These are phyloP conservation scores for Distichodus sexfasciatus DNA, from an alignment of 2,797 vertebrate genomes.

Conservation along the genomic window DNA sequence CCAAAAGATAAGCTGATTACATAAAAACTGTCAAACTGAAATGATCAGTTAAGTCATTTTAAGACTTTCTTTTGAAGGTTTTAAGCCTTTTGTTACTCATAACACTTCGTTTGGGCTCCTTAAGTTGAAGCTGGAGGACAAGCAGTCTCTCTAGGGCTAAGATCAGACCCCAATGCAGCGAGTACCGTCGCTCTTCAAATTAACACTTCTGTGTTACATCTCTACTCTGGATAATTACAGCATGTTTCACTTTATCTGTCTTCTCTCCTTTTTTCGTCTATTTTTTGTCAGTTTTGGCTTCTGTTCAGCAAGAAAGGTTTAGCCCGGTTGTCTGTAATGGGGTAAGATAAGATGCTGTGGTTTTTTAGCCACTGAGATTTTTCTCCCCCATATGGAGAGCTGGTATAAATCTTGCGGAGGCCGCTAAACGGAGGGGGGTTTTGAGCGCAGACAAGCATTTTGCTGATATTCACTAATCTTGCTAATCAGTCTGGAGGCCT, in stretches of 20 bases:
- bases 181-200: background rate
- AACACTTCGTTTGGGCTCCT: slow-evolving; percentile 10
- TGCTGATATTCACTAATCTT: slow-evolving; percentile 1
- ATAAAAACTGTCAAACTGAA: background rate
- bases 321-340: slow-evolving; percentile 11
- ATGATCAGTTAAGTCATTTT: background rate
- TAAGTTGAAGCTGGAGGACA: background rate
- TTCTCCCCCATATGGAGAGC: slow-evolving; percentile 5
- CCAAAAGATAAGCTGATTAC: background rate
- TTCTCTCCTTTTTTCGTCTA: background rate
- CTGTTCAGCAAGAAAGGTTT: slow-evolving; percentile 1
- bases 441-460: background rate
- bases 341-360: slow-evolving; percentile 15
- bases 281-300: slow-evolving; percentile 3
- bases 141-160: slow-evolving; percentile 5
- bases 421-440: background rate
- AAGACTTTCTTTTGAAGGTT: background rate
- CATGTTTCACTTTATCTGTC: slow-evolving; percentile 3
- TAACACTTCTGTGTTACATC: background rate
- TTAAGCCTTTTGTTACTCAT: background rate
- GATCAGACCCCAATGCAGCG: background rate
- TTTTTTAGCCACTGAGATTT: background rate
- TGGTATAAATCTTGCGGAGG: slow-evolving; percentile 3
- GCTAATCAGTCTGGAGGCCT: background rate
- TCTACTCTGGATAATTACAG: background rate